Conservation (phyloP, 1,140 invertebrate genomes). For the Araneus ventricosus region DNA sequence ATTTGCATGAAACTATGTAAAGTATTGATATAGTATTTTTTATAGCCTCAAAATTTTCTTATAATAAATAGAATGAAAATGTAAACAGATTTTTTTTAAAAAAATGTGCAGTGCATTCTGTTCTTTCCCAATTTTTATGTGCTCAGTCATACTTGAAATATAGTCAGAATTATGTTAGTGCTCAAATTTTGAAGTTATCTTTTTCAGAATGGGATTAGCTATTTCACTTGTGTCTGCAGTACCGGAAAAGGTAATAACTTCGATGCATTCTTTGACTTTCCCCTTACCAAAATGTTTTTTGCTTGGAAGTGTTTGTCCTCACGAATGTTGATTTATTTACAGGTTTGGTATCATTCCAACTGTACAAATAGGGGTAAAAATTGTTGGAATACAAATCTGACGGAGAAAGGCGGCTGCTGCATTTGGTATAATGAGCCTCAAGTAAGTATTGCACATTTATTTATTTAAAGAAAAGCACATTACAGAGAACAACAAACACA, state of each 20-base stretch:
- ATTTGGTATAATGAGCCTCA: slow-evolving; percentile 98
- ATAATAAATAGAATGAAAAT: too few relatives aligned
- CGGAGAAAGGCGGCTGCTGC: slow-evolving; percentile 92
- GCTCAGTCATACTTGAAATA: background rate
- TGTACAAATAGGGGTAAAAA: slow-evolving; percentile 92
- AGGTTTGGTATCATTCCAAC: slow-evolving; percentile 97
- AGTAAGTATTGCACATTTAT: slow-evolving; percentile 83
- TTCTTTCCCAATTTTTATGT: too few relatives aligned
- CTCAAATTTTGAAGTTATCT: slow-evolving; percentile 23
- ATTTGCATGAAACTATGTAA: too few relatives aligned
- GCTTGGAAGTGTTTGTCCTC: background rate
- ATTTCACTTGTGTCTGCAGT: slow-evolving; percentile 96
- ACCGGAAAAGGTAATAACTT: slow-evolving; percentile 89
- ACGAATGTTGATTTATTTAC: background rate
- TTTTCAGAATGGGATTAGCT: slow-evolving; percentile 94
- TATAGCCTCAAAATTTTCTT: too few relatives aligned
- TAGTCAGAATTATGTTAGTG: background rate
- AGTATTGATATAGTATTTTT: too few relatives aligned
- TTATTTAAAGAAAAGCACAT: too few relatives aligned
- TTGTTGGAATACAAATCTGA: slow-evolving; percentile 95
- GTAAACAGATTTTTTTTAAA: too few relatives aligned
- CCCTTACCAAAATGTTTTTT: background rate
- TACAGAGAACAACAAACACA: too few relatives aligned
- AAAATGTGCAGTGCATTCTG: too few relatives aligned
- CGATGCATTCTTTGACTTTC: slow-evolving; percentile 7